These are phyloP conservation scores for Drosophila santomea DNA, from an alignment of 1,140 invertebrate genomes.

Conservation along the genomic window DNA sequence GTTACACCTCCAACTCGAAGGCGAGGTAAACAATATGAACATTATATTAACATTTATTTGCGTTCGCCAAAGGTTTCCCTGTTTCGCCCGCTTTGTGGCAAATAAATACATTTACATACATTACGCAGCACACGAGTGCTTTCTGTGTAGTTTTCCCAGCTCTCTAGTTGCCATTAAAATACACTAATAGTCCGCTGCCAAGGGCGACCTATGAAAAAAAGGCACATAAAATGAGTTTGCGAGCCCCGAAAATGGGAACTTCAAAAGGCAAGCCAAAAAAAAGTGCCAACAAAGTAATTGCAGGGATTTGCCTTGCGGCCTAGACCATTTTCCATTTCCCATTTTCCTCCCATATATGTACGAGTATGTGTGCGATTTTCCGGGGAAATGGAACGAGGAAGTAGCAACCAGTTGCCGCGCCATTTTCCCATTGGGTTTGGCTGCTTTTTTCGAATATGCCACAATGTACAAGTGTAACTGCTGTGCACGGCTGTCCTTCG, in stretches of 20 bases:
- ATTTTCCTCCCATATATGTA: background rate
- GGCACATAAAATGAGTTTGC: slow-evolving; percentile 12
- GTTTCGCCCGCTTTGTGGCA: slow-evolving; percentile 5
- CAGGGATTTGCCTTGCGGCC: slow-evolving; percentile 63
- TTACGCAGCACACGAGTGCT: slow-evolving; percentile 60
- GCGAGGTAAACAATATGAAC: slow-evolving; percentile 69
- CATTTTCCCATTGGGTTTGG: slow-evolving; percentile 33
- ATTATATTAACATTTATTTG: slow-evolving; percentile 82
- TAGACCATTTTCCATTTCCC: slow-evolving; percentile 41
- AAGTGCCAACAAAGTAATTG: slow-evolving; percentile 79
- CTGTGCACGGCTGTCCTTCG: slow-evolving; percentile 31
- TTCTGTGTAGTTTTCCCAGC: slow-evolving; percentile 14
- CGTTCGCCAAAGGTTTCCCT: slow-evolving; percentile 45
- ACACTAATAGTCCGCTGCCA: slow-evolving; percentile 34
- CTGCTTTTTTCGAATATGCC: slow-evolving; percentile 31
- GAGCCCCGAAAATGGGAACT: slow-evolving; percentile 39
- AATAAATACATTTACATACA: slow-evolving; percentile 81
- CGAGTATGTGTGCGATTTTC: background rate
- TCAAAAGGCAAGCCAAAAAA: slow-evolving; percentile 66
- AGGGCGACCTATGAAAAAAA: slow-evolving; percentile 16
- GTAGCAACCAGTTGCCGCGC: slow-evolving; percentile 43
- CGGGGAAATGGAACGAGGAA: background rate
- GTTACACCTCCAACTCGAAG: slow-evolving; percentile 53
- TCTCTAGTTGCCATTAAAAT: slow-evolving; percentile 43
- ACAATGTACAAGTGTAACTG: slow-evolving; percentile 42